Evolutionary conservation across 2,888 invertebrate species (phyloP), one percentile per base, ranked within the genome.

Genomic region (Embidobia sp.): DNA sequence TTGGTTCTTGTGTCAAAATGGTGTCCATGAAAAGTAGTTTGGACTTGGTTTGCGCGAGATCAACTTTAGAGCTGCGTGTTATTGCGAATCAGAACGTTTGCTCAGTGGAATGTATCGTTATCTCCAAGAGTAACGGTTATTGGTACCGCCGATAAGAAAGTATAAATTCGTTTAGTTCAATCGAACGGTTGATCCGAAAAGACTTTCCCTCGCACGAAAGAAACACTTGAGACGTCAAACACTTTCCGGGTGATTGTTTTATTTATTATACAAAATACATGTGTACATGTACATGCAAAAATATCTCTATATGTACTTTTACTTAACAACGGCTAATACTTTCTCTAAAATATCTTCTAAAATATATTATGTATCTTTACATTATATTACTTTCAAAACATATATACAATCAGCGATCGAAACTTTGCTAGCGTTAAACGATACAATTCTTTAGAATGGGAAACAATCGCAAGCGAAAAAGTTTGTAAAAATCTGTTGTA

Each of bases 181-280:
- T n/a, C n/a, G n/a, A n/a, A n/a, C n/a, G n/a, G n/a, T n/a, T n/a
- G n/a, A n/a, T n/a, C n/a, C n/a, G n/a, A n/a, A n/a, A n/a, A n/a
- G n/a, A n/a, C n/a, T n/a, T n/a, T n/a, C n/a, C n/a, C n/a, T n/a
- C n/a, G n/a, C n/a, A n/a, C n/a, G n/a, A n/a, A n/a, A n/a, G n/a
- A n/a, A n/a, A 29, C 2, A 29, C 2, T 29, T 29, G n/a, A 29
- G 2, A 29, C 8, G 2, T 29, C 6, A 29, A 8, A 37, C 26
- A 26, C 31, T 35, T 53, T 37, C 26, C 26, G 4, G 37, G 37
- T 35, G 59, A 66, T 35, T 29, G 13, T 19, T 40, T 55, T 55
- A 37, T 66, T 66, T 46, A 66, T 46, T 55, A 55, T 66, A 66
- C 64, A 64, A 64, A 53, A 66, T 66, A 53, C 53, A 53, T 26